Conservation (phyloP, 2,797 vertebrate species). For the Euthynnus affinis region DNA sequence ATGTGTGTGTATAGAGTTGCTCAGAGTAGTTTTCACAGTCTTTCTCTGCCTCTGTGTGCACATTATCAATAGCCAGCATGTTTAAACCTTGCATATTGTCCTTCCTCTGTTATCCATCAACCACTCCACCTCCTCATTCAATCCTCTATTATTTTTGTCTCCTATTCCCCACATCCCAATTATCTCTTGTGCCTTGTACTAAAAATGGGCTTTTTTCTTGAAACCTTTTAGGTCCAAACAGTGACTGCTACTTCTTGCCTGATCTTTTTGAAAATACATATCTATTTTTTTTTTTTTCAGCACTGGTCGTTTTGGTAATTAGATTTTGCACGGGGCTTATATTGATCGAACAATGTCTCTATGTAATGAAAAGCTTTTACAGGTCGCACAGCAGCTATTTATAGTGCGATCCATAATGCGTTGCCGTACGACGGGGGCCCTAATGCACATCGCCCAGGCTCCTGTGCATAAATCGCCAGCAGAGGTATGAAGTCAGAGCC, state of each 20-base stretch:
- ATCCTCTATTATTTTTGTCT: neutral
- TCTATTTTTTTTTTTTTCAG: slow-evolving; percentile 34
- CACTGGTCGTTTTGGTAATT: slow-evolving; percentile 66
- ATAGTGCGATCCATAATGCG: slow-evolving; percentile 74
- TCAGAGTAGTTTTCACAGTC: neutral
- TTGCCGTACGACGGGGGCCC: slow-evolving; percentile 40
- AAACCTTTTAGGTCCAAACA: slow-evolving; percentile 47
- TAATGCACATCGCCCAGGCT: slow-evolving; percentile 66
- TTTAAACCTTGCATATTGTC: slow-evolving; percentile 14
- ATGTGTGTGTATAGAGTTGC: slow-evolving; percentile 9
- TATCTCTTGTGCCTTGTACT: slow-evolving; percentile 18
- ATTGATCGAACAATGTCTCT: slow-evolving; percentile 77
- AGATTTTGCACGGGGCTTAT: slow-evolving; percentile 63
- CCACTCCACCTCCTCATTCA: slow-evolving; percentile 26
- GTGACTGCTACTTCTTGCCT: neutral
- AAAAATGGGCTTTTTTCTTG: slow-evolving; percentile 42
- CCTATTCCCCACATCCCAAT: slow-evolving; percentile 27
- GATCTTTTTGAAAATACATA: slow-evolving; percentile 52
- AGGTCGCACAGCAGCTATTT: slow-evolving; percentile 70
- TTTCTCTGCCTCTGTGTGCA: slow-evolving; percentile 2
- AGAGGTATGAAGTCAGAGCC: slow-evolving; percentile 62
- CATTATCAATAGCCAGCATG: slow-evolving; percentile 4
- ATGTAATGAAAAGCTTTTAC: slow-evolving; percentile 84
- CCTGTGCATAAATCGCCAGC: slow-evolving; percentile 63
- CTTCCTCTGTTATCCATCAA: slow-evolving; percentile 12